Base-by-base conservation (phyloP, 2,888 invertebrate genomes). In the Yponomeuta plumbellus region DNA sequence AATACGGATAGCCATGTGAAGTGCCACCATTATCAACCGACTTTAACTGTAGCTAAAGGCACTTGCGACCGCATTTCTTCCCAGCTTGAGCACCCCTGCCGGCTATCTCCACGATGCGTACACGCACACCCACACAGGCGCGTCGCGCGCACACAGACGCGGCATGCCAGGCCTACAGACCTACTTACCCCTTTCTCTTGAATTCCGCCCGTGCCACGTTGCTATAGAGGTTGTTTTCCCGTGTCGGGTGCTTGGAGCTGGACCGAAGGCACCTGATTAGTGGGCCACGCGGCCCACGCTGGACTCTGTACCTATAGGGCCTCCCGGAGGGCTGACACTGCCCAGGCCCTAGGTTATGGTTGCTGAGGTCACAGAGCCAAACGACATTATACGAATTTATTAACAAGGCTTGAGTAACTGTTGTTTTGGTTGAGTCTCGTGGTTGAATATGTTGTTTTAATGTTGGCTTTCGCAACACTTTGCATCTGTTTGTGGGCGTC, bases 21-120 rank as follows among this genome's bases (percentile, higher is more conserved):
- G n/a, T n/a, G n/a, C n/a, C n/a, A n/a, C n/a, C n/a, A n/a, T n/a
- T n/a, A n/a, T n/a, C n/a, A n/a, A n/a, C n/a, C 2, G 5, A 34
- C 8, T 34, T 34, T 34, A 34, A 34, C 5, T 34, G 6, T 34
- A 34, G 10, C 34, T 34, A 34, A 34, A 34, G 34, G 26, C 6
- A 34, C 8, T 8, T 34, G 34, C 8, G 34, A 34, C 44, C 80
- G 86, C 90, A 89, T 90, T 90, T 90, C 90, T 81, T 83, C 79
- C 75, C 44, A 69, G 76, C 80, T 88, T 89, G 85, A 72, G 39
- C 68, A 39, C 70, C 78, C 77, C 84, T 84, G 86, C 57, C 76
- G 79, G 83, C 90, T 89, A 88, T 90, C 90, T 88, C 88, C 85
- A 79, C 85, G 80, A 76, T 85, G 88, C 86, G 87, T 83, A 77